phyloP scores from a whole-genome alignment of 35 echinoderm and acorn worm species.

The Apostichopus californicus region DNA sequence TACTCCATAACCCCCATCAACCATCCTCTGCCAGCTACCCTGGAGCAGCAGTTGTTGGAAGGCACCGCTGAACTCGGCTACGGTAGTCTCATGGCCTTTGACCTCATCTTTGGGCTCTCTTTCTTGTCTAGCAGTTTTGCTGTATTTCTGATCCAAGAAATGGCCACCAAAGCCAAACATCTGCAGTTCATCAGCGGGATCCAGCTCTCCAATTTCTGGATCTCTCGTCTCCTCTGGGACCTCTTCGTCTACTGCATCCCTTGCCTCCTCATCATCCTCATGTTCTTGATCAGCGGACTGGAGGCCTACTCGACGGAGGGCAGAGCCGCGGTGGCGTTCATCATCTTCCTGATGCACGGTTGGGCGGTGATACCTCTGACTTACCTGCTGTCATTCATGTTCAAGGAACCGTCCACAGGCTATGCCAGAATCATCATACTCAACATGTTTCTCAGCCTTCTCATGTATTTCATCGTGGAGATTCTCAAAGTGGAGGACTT shows the following conservation, averaged over 20 bases:
- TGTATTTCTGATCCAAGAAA: slow-evolving; percentile 83
- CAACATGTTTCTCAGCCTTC: slow-evolving; percentile 60
- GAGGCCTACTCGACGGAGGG: slow-evolving; percentile 67
- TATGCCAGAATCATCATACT: slow-evolving; percentile 71
- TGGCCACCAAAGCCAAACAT: slow-evolving; percentile 74
- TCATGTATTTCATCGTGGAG: slow-evolving; percentile 66
- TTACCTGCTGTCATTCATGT: slow-evolving; percentile 79
- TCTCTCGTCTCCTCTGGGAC: slow-evolving; percentile 77
- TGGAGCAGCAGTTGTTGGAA: slow-evolving; percentile 66
- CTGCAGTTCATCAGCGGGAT: slow-evolving; percentile 89
- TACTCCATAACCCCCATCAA: slow-evolving; percentile 72
- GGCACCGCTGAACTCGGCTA: slow-evolving; percentile 43
- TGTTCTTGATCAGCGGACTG: slow-evolving; percentile 53
- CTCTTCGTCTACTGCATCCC: slow-evolving; percentile 81
- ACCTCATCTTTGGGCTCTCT: slow-evolving; percentile 67
- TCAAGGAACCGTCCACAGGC: slow-evolving; percentile 71
- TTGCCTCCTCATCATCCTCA: slow-evolving; percentile 49
- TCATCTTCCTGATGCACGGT: slow-evolving; percentile 77
- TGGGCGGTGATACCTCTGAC: slow-evolving; percentile 88
- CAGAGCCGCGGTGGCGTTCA: slow-evolving; percentile 44
- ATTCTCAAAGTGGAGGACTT: slow-evolving; percentile 64
- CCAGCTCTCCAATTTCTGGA: slow-evolving; percentile 79
- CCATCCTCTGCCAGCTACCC: slow-evolving; percentile 70
- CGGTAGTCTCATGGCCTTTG: slow-evolving; percentile 75
- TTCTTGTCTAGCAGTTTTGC: slow-evolving; percentile 83